These are phyloP conservation scores for Salminus brasiliensis DNA, from an alignment of 2,113 vertebrate genomes.

Conservation along the genomic window DNA sequence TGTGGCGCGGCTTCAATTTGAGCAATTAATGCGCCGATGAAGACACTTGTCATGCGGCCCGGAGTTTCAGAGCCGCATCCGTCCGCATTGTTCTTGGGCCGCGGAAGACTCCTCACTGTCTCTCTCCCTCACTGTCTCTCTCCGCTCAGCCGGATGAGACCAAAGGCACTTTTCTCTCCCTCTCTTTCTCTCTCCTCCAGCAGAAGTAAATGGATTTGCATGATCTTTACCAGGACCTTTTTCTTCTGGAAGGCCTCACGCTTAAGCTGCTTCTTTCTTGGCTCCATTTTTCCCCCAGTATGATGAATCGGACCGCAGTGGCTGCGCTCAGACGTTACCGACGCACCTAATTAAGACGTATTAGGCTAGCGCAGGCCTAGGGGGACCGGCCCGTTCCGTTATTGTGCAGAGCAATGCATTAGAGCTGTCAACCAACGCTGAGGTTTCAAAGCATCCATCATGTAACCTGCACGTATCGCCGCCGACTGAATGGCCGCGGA, in stretches of 20 bases:
- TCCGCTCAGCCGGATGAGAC: constrained; percentile 21
- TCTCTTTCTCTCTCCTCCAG: constrained; percentile 53
- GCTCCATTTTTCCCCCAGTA: too few relatives aligned
- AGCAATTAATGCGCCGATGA: constrained; percentile 99
- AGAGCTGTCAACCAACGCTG: constrained; percentile 22
- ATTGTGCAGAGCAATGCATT: constrained; percentile 2
- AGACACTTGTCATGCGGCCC: constrained; percentile 95
- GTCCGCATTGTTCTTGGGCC: constrained; percentile 85
- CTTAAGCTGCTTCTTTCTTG: constrained; percentile 8
- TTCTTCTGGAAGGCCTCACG: constrained; percentile 52
- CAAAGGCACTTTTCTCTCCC: too few relatives aligned
- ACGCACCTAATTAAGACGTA: constrained; percentile 40
- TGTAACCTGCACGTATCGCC: constrained; percentile 15
- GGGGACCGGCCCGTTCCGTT: background rate
- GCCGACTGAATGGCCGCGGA: background rate
- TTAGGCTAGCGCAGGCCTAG: constrained; percentile 26
- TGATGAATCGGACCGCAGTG: background rate
- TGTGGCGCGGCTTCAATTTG: constrained; percentile 99
- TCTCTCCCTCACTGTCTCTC: too few relatives aligned
- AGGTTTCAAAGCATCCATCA: constrained; percentile 11
- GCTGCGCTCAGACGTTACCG: background rate
- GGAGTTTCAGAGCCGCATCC: constrained; percentile 87
- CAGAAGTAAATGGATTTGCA: constrained; percentile 71
- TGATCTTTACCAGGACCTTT: constrained; percentile 57
- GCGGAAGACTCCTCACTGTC: too few relatives aligned